A percentile compares a stretch with the other conserved stretches of the same genome.
phyloP scores from a whole-genome alignment of 2,888 invertebrate species.

The Oscheius sp. region DNA sequence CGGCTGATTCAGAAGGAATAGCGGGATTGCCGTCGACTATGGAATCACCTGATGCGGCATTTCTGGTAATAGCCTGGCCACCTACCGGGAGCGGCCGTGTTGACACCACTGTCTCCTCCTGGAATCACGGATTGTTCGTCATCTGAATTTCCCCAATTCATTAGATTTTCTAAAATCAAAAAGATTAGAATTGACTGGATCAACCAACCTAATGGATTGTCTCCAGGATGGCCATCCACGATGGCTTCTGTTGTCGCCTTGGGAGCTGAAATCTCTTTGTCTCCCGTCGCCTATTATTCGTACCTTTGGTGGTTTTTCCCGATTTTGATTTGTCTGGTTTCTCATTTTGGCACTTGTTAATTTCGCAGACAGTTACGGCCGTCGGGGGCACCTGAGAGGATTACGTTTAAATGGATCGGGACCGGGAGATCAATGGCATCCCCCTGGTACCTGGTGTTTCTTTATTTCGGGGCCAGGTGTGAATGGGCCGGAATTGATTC shows the following conservation, averaged over 20 bases:
- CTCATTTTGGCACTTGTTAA: slow-evolving; percentile 38
- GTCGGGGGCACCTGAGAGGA: slow-evolving; percentile 33
- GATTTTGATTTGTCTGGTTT: background rate
- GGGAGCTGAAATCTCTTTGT: background rate
- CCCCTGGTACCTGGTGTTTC: slow-evolving; percentile 45
- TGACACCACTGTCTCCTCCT: background rate
- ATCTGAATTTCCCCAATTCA: background rate
- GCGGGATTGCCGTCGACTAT: slow-evolving; percentile 1
- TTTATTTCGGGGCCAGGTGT: slow-evolving; percentile 41
- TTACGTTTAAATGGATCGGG: background rate
- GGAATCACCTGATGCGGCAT: background rate
- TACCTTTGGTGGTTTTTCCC: background rate
- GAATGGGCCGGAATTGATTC: slow-evolving; percentile 51
- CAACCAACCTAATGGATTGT: background rate
- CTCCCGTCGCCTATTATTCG: background rate
- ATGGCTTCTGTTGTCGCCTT: background rate
- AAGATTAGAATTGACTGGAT: too few relatives aligned
- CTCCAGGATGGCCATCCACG: background rate
- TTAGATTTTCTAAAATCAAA: background rate
- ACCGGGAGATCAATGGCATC: background rate
- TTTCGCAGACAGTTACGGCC: slow-evolving; percentile 41
- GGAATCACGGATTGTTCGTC: background rate
- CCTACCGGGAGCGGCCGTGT: background rate
- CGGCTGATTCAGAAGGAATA: slow-evolving; percentile 14
- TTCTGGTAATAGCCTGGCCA: background rate